Conservation (phyloP, 2,797 vertebrate genomes). For the Aulostomus chinensis region DNA sequence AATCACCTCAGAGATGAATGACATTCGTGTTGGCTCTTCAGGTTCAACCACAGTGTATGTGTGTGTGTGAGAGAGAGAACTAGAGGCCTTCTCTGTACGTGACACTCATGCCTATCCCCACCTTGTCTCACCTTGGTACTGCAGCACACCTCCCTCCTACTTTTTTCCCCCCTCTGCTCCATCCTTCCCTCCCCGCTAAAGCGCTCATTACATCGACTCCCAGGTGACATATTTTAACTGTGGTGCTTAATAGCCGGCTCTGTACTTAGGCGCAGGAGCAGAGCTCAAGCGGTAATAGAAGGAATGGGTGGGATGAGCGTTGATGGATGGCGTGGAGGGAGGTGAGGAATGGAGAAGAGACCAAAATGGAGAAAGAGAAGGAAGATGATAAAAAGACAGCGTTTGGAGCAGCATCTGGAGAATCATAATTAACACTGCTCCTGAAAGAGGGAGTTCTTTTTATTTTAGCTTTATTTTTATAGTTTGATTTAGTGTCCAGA, state of each 20-base stretch:
- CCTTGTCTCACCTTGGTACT: slow-evolving; percentile 82
- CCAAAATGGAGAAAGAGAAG: background rate
- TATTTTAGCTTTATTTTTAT: no score
- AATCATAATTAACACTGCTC: no score
- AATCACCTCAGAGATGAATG: slow-evolving; percentile 64
- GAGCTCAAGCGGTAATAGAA: slow-evolving; percentile 31
- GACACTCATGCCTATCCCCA: slow-evolving; percentile 79
- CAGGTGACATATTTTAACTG: slow-evolving; percentile 59
- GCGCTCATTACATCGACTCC: slow-evolving; percentile 52
- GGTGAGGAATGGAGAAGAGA: slow-evolving; percentile 9
- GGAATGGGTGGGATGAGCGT: background rate
- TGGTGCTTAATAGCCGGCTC: slow-evolving; percentile 40
- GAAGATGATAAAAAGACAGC: background rate
- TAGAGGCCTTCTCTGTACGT: slow-evolving; percentile 67
- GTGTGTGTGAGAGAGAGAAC: slow-evolving; percentile 7
- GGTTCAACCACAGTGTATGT: slow-evolving; percentile 41
- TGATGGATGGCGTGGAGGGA: background rate
- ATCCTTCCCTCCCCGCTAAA: slow-evolving; percentile 47
- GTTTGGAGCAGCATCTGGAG: background rate
- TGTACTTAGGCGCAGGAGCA: slow-evolving; percentile 36
- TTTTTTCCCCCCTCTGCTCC: no score
- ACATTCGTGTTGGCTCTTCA: slow-evolving; percentile 38
- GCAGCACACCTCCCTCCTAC: slow-evolving; percentile 50
- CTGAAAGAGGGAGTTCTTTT: no score
- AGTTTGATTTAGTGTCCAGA: no score